These are phyloP conservation scores for Perizoma affinitatum DNA, from an alignment of 2,888 invertebrate species.

Conservation along the genomic window DNA sequence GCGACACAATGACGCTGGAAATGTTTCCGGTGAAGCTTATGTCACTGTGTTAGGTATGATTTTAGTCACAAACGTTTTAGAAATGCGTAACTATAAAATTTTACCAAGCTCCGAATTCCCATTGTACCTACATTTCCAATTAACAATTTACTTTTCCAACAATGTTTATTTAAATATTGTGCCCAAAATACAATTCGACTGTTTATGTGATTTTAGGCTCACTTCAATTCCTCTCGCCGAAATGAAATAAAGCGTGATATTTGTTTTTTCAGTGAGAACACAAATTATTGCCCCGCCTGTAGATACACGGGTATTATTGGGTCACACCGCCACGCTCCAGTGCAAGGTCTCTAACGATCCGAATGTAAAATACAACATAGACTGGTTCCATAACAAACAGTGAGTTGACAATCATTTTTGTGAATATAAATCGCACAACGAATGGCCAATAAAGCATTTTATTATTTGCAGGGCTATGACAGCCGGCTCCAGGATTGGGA, in stretches of 20 bases:
- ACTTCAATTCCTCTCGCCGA: constrained; percentile 10
- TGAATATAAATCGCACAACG: constrained; percentile 18
- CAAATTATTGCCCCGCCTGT: constrained; percentile 97
- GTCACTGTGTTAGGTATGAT: constrained; percentile 91
- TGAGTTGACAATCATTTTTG: constrained; percentile 69
- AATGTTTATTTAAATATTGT: constrained; percentile 24
- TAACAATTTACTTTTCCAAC: constrained; percentile 10
- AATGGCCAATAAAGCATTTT: constrained; percentile 25
- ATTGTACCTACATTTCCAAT: constrained; percentile 19
- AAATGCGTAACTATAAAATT: neutral
- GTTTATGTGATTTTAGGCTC: constrained; percentile 29
- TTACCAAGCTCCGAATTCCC: constrained; percentile 13
- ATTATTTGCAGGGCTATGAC: constrained; percentile 69
- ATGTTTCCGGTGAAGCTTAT: constrained; percentile 91
- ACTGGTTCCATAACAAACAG: constrained; percentile 95
- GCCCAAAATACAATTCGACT: constrained; percentile 23
- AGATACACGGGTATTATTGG: constrained; percentile 95
- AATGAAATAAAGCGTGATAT: constrained; percentile 20
- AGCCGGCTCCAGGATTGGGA: constrained; percentile 88
- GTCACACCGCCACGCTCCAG: constrained; percentile 95
- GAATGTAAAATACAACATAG: constrained; percentile 92
- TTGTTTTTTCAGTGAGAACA: constrained; percentile 89
- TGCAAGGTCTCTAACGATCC: constrained; percentile 97
- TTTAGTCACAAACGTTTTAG: constrained; percentile 1
- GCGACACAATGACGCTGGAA: constrained; percentile 95